These are phyloP conservation scores for Aporophyla lueneburgensis DNA, from an alignment of 2,888 invertebrate species.

Conservation along the genomic window DNA sequence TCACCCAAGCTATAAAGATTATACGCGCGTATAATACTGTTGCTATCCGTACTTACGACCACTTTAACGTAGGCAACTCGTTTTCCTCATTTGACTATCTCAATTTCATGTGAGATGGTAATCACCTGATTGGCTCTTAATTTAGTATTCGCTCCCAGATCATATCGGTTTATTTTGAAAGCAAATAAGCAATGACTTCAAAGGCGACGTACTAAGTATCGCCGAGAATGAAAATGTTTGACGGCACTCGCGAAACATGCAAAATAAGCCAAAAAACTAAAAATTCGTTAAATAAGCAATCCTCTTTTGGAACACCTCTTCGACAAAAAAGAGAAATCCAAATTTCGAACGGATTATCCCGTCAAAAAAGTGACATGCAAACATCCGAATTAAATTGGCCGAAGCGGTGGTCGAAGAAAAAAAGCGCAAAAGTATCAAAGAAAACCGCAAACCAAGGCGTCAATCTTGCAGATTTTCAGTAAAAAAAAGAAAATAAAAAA, in stretches of 20 bases:
- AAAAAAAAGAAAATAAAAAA: conserved; percentile 80
- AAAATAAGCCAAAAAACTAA: conserved; percentile 45
- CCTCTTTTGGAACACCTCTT: conserved; percentile 58
- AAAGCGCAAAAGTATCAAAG: conserved; percentile 74
- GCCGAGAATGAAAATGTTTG: conserved; percentile 49
- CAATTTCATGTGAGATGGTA: conserved; percentile 60
- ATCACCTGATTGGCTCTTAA: conserved; percentile 59
- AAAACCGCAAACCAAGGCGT: conserved; percentile 79
- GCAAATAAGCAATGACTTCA: conserved; percentile 56
- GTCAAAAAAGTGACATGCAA: conserved; percentile 83
- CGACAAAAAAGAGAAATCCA: conserved; percentile 51
- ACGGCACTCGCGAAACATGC: conserved; percentile 35
- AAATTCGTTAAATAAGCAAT: conserved; percentile 51
- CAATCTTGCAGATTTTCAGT: conserved; percentile 86
- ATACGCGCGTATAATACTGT: conserved; percentile 31
- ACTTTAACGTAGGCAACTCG: conserved; percentile 30
- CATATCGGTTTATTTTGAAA: conserved; percentile 61
- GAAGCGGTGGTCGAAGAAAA: conserved; percentile 74
- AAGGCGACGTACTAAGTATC: conserved; percentile 52
- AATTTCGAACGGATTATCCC: conserved; percentile 78
- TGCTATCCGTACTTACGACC: conserved; percentile 25
- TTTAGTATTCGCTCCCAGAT: conserved; percentile 54
- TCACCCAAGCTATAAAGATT: conserved; percentile 22
- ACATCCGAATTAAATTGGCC: conserved; percentile 76
- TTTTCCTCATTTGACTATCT: conserved; percentile 54